These are phyloP conservation scores for Pyrocoelia pectoralis DNA, from an alignment of 2,888 invertebrate genomes.

Conservation along the genomic window DNA sequence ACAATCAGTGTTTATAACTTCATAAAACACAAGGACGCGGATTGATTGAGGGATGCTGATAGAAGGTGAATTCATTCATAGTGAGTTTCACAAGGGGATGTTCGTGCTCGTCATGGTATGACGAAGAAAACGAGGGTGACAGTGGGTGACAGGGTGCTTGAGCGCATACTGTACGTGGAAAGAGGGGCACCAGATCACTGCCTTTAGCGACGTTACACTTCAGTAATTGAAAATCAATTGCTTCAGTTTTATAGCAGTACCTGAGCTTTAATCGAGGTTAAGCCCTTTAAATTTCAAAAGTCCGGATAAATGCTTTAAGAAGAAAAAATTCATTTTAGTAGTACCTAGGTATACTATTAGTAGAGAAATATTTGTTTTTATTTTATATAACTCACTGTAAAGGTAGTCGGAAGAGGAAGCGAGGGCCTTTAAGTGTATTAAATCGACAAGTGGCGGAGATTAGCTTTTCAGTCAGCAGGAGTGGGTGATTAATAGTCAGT, in stretches of 20 bases:
- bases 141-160: slow-evolving; percentile 34
- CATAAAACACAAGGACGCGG: slow-evolving; percentile 49
- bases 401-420: slow-evolving; percentile 6
- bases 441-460: slow-evolving; percentile 49
- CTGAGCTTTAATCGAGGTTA: slow-evolving; percentile 34
- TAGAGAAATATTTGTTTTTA: not conserved
- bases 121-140: slow-evolving; percentile 32
- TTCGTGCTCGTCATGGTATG: slow-evolving; percentile 37
- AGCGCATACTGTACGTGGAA: slow-evolving; percentile 34
- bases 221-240: slow-evolving; percentile 49
- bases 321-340: not conserved
- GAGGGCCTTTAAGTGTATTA: slow-evolving; percentile 40
- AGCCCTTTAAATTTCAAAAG: slow-evolving; percentile 31
- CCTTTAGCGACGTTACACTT: slow-evolving; percentile 43
- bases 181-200: slow-evolving; percentile 36
- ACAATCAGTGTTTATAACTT: slow-evolving; percentile 51
- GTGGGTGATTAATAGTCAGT: slow-evolving; percentile 54
- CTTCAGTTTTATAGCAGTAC: slow-evolving; percentile 40
- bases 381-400: not conserved
- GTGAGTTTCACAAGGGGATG: slow-evolving; percentile 35
- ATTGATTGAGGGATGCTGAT: slow-evolving; percentile 46
- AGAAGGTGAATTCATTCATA: slow-evolving; percentile 45
- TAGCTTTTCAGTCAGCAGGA: slow-evolving; percentile 50
- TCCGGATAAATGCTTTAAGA: slow-evolving; percentile 11
- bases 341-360: not conserved